Base-by-base conservation (phyloP, 2,113 vertebrate genomes). In the Podarcis muralis region DNA sequence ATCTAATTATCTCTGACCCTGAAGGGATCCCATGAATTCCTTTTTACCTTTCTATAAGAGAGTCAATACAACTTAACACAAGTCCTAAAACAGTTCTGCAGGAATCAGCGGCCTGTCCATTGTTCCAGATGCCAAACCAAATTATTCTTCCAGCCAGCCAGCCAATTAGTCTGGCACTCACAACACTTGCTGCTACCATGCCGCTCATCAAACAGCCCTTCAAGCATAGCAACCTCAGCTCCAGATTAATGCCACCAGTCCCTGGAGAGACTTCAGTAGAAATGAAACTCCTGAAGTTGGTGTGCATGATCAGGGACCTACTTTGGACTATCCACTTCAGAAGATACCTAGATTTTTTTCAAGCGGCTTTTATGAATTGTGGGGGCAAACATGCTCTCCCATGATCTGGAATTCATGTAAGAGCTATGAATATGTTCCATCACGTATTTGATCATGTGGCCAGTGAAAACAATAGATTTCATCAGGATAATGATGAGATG, bases 401-500 rank as follows among this genome's bases (percentile, higher is more conserved):
- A n/a, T 32, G n/a, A 85, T 59, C 22, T 85, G 22, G 43, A 84
- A 32, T 57, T 72, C 69, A 84, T 32, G 22, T 8, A 72, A 72
- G 43, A 57, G 4, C 43, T 84, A 30, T 72, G 37, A 69, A 71
- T 83, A 71, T 48, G 66, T 83, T 83, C 3, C 12, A 48, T 69
- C 37, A 83, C 68, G 8, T 35, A 59, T 84, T 74, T 84, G 69
- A 59, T 74, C 22, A 74, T 74, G 69, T 53, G 43, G 11, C 48
- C 32, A 35, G 35, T 40, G 72, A 66, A 85, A 76, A 76, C 72
- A 77, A 40, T 75, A 85, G 48, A 85, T 85, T 43, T 77, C 15
- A 77, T 81, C 68, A 87, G 53, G 37, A 87, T 74, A 37, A 87
- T 87, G 68, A 81, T 81, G 43, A 81, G 66, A 81, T 74, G 68